Evolutionary conservation across 1,140 invertebrate species (phyloP), one percentile per base, ranked within the genome.

Genomic region (Oryzaephilus surinamensis): DNA sequence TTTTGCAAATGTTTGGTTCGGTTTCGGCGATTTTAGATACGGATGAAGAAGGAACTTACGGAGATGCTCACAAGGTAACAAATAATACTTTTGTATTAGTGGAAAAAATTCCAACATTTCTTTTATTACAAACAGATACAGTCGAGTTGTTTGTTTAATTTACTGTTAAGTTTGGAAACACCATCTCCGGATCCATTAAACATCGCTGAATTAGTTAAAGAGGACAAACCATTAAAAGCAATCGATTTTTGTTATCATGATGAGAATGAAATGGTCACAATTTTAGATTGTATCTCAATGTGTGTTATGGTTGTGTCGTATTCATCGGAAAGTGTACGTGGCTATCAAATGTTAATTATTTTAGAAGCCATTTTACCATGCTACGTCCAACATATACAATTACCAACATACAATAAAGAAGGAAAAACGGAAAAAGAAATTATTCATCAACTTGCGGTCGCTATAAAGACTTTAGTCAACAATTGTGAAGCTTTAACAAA

Each of bases 281-380:
- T 97, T 2, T 62, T 96, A 17, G 92, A 97, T 61, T 93, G 88
- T 48, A 92, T 96, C 50, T 91, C 89, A 4, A 71, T 94, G 13
- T 96, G 90, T 59, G 93, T 98, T 0, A 97, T 97, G 75, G 94
- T 99, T 0, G 88, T 97, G 10, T 92, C 93, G 1, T 99, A 98
- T 66, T 86, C 94, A 1, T 85, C 94, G 10, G 94, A 98, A 65
- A 94, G 93, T 28, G 77, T 86, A 31, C 70, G 97, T 46, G 91
- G 91, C 21, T 90, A 94, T 63, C 96, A 99, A 67, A 99, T 99
- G 95, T 69, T 99, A 89, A 91, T 82, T 15, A 92, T 97, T 54
- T 65, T 99, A 24, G 94, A 99, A 70, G 92, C 95, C 3, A 91
- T 97, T 49, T 63, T 99, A 23, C 94, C 95, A 0, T 90, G 89